phyloP scores from a whole-genome alignment of 2,888 invertebrate genomes.

The Adineta ricciae region DNA sequence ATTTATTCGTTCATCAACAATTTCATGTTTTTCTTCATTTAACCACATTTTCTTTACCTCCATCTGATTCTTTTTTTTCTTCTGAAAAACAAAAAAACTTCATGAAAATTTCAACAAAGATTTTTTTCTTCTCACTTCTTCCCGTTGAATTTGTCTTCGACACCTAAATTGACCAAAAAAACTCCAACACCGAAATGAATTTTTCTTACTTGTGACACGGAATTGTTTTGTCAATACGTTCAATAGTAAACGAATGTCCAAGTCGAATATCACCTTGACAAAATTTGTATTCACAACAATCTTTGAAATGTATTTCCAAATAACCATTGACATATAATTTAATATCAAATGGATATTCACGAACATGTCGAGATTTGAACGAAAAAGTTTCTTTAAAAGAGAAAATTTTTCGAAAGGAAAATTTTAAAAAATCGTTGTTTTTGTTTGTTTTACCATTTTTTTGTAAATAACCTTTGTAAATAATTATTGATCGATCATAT shows the following conservation, averaged over 20 bases:
- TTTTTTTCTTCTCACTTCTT: too few species aligned
- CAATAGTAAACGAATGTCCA: background rate
- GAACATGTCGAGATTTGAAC: slow-evolving; percentile 48
- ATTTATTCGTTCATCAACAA: too few species aligned
- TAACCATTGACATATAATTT: slow-evolving; percentile 49
- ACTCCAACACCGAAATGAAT: background rate
- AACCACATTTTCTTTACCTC: too few species aligned
- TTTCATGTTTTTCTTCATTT: too few species aligned
- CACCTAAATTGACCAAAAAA: background rate
- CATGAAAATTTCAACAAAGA: too few species aligned
- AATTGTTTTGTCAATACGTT: background rate
- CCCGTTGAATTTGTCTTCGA: background rate
- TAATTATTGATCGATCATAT: background rate
- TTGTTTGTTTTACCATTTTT: background rate
- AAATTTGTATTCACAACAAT: slow-evolving; percentile 51
- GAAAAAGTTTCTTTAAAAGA: slow-evolving; percentile 44
- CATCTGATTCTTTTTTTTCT: too few species aligned
- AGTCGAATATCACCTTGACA: slow-evolving; percentile 15
- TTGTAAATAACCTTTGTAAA: background rate
- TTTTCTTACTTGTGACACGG: background rate
- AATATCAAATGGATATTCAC: slow-evolving; percentile 50
- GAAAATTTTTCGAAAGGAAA: background rate
- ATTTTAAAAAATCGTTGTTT: too few species aligned
- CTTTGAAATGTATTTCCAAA: slow-evolving; percentile 47
- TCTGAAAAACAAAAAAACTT: too few species aligned